Percentiles rank a stretch among this genome's conserved stretches.
These are phyloP conservation scores for Hippopotamyrus pictus DNA, from an alignment of 2,797 vertebrate species.

Conservation along the genomic window DNA sequence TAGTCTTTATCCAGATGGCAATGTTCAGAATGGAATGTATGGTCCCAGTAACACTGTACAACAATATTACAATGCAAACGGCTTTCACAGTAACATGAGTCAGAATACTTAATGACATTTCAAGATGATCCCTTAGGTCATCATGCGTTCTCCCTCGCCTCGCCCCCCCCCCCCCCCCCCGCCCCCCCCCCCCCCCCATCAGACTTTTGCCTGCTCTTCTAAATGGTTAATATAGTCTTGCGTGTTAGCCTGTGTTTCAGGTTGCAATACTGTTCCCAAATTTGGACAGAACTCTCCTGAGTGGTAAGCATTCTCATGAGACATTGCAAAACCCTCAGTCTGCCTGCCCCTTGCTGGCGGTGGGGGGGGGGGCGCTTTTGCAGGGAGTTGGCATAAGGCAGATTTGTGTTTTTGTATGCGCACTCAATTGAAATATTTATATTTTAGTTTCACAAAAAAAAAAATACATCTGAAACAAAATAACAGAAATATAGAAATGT, in stretches of 20 bases:
- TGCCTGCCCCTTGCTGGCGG: constrained; percentile 17
- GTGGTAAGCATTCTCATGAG: background rate
- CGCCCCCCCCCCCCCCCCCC: fast-evolving
- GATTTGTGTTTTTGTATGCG: background rate
- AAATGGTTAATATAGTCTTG: background rate
- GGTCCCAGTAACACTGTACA: background rate
- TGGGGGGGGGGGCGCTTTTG: background rate
- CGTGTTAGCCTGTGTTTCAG: background rate
- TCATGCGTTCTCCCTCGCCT: background rate
- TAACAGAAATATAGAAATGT: background rate
- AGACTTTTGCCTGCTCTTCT: background rate
- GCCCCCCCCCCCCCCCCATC: too few species aligned
- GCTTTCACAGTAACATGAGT: background rate
- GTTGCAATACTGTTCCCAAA: background rate
- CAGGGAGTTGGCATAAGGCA: background rate
- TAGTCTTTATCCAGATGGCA: background rate
- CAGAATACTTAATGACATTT: background rate
- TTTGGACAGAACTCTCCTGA: background rate
- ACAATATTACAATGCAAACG: background rate
- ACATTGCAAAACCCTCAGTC: background rate
- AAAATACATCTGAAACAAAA: background rate
- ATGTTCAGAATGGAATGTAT: background rate
- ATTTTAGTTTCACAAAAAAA: background rate
- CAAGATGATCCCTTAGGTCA: background rate
- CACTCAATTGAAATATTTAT: background rate